phyloP scores from a whole-genome alignment of 1,140 invertebrate genomes.

The Samia ricini region DNA sequence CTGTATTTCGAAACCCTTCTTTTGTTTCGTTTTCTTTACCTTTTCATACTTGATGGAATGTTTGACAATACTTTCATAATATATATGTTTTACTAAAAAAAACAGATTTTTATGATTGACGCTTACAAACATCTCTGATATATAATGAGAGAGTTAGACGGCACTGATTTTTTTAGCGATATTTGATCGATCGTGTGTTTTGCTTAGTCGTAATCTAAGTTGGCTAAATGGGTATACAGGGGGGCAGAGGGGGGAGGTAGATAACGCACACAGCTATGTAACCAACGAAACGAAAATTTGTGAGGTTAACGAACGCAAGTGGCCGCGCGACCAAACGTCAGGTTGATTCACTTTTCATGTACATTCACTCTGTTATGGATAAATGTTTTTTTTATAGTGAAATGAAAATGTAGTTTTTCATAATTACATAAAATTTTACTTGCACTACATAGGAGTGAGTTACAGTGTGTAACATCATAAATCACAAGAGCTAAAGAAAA shows the following conservation, averaged over 20 bases:
- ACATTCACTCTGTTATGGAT: slow-evolving; percentile 57
- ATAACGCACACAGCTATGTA: slow-evolving; percentile 44
- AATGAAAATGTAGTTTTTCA: slow-evolving; percentile 36
- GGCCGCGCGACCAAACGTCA: slow-evolving; percentile 66
- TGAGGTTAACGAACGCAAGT: slow-evolving; percentile 69
- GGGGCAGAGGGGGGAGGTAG: slow-evolving; percentile 22
- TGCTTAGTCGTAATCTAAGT: slow-evolving; percentile 52
- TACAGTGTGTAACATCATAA: too few relatives aligned
- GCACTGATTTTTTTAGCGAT: slow-evolving; percentile 17
- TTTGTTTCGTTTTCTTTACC: neutral
- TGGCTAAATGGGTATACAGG: slow-evolving; percentile 44
- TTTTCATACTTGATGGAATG: neutral
- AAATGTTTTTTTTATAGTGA: slow-evolving; percentile 32
- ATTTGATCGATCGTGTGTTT: slow-evolving; percentile 32
- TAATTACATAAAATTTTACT: slow-evolving; percentile 1
- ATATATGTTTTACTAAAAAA: neutral
- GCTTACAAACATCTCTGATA: neutral
- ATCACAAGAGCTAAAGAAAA: too few relatives aligned
- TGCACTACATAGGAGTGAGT: neutral
- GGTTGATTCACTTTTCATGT: slow-evolving; percentile 76
- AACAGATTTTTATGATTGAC: slow-evolving; percentile 2
- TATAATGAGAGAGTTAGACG: slow-evolving; percentile 4
- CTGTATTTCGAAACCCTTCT: slow-evolving; percentile 3
- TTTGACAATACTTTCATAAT: neutral
- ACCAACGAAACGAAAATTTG: slow-evolving; percentile 76